These are phyloP conservation scores for Pipistrellus pygmaeus DNA, from an alignment of 2,797 vertebrate species.

Conservation along the genomic window DNA sequence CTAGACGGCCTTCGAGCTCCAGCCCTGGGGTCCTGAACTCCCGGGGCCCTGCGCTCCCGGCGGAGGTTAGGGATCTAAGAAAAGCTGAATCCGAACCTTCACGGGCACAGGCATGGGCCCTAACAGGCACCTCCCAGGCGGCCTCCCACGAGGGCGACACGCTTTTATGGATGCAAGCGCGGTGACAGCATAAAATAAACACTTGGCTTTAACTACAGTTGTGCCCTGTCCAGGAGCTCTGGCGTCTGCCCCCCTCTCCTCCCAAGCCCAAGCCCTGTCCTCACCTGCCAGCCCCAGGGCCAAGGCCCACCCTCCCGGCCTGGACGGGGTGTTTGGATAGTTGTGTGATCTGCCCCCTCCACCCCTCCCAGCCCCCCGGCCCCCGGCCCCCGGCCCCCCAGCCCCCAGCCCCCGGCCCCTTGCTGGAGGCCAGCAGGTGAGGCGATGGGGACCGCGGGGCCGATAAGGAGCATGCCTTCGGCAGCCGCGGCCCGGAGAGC, in stretches of 20 bases:
- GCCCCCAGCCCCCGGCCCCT: neutral
- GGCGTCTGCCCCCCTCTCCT: neutral
- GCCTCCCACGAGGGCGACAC: accelerated
- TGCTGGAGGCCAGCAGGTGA: neutral
- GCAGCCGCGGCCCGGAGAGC: slow-evolving; percentile 25
- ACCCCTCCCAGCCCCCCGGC: neutral
- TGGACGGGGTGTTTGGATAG: neutral
- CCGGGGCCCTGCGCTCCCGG: neutral
- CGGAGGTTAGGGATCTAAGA: neutral
- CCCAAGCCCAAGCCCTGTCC: neutral
- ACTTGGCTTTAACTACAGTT: neutral
- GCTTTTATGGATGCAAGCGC: neutral
- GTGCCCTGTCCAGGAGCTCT: neutral
- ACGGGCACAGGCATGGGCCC: neutral
- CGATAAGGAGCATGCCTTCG: slow-evolving; percentile 42
- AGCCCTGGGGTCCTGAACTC: neutral
- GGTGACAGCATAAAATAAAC: slow-evolving; percentile 23
- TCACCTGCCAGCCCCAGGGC: neutral
- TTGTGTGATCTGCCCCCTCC: neutral
- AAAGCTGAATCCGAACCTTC: neutral
- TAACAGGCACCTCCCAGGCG: neutral
- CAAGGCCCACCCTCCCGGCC: neutral
- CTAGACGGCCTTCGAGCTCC: neutral
- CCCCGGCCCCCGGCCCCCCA: neutral
- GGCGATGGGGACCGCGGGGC: neutral